These are phyloP conservation scores for Poliocrania exsul DNA, from an alignment of 2,797 vertebrate genomes.

Conservation along the genomic window DNA sequence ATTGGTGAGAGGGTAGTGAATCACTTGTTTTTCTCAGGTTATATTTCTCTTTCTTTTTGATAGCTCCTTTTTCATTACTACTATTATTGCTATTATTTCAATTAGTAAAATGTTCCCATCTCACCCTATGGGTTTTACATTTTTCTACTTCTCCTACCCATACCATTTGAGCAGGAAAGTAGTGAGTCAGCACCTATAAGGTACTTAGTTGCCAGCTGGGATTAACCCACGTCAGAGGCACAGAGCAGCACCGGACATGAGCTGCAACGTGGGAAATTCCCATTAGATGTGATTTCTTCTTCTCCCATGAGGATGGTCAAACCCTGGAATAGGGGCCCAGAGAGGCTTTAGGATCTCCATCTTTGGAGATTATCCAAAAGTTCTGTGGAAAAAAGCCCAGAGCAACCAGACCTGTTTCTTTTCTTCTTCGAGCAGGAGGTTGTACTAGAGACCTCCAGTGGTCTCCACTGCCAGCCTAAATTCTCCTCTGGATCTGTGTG, in stretches of 20 bases:
- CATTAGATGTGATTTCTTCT: not conserved
- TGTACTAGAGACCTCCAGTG: not conserved
- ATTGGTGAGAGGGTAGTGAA: not conserved
- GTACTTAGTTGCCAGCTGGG: not conserved
- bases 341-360: not conserved
- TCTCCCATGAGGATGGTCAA: not conserved
- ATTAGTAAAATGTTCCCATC: not conserved
- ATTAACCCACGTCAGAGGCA: not conserved
- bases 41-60: not conserved
- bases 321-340: not conserved
- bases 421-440: not conserved
- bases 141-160: not conserved
- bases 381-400: not conserved
- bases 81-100: not conserved
- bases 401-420: not conserved
- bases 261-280: not conserved
- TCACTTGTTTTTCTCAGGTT: not conserved
- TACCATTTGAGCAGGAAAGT: not conserved
- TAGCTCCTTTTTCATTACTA: not conserved
- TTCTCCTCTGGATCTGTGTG: not conserved
- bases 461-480: not conserved
- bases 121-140: not conserved
- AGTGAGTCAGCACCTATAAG: not conserved
- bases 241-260: not conserved
- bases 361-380: not conserved